A percentile compares a stretch with the other conserved stretches of the same genome.
Conservation (phyloP, 2,113 vertebrate genomes). For the Colinus virginianus region DNA sequence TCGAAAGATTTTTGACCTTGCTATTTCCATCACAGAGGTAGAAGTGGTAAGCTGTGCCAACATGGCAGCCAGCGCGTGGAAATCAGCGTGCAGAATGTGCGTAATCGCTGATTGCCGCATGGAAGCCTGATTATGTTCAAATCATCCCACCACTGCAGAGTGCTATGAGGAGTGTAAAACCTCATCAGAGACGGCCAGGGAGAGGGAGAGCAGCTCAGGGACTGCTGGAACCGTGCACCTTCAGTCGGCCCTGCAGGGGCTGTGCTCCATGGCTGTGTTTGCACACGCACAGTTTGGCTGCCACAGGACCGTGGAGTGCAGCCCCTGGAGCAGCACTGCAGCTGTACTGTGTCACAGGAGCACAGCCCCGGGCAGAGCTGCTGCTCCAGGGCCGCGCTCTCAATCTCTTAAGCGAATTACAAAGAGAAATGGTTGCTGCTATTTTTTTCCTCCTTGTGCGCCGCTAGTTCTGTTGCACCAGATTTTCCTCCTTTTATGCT, state of each 20-base stretch:
- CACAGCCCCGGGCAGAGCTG: not conserved
- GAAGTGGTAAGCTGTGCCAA: slow-evolving; percentile 71
- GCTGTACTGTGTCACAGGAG: too few relatives aligned
- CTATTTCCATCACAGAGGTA: slow-evolving; percentile 64
- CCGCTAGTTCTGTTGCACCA: not conserved
- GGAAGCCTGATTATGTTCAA: slow-evolving; percentile 76
- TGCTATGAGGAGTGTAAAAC: not conserved
- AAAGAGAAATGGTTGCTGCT: slow-evolving; percentile 21
- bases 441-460: not conserved
- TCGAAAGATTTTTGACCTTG: slow-evolving; percentile 81
- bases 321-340: too few relatives aligned
- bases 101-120: slow-evolving; percentile 78
- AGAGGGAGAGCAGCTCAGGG: slow-evolving; percentile 6
- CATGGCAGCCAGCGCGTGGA: slow-evolving; percentile 65
- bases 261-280: not conserved
- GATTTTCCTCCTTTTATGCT: slow-evolving; percentile 45
- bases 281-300: not conserved
- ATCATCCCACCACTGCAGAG: slow-evolving; percentile 70
- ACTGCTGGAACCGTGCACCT: not conserved
- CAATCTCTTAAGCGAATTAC: slow-evolving; percentile 60
- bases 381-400: not conserved
- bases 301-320: not conserved
- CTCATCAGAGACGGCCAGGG: slow-evolving; percentile 32
- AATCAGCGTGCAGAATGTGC: slow-evolving; percentile 62
- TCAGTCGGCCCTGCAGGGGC: not conserved